Evolutionary conservation across 2,888 invertebrate genomes (phyloP), one percentile per base, ranked within the genome.

Genomic region (Chirona hameri): DNA sequence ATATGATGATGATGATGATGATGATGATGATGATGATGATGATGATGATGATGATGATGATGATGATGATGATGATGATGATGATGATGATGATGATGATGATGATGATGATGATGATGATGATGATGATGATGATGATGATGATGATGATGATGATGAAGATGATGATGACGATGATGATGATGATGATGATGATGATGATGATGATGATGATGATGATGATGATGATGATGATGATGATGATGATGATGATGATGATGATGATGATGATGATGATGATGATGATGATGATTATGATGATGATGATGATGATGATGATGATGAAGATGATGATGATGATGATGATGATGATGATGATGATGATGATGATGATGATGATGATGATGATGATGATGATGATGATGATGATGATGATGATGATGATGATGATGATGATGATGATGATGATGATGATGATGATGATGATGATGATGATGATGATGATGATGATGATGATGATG

Each of bases 401-500:
- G 65, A 65, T 65, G 65, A 65, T 65, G 65, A 65, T 65, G 65
- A 65, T 65, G 65, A 65, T 65, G 65, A 65, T 65, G 65, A 65
- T 65, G 65, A 65, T 65, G 65, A 65, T 65, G 65, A 65, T 65
- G 65, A 65, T 29, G 31, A 29, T 79, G 79, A 79, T 29, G 79
- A n/a, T 29, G 79, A n/a, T 29, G 31, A n/a, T 29, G 79, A n/a
- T 29, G n/a, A 79, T 79, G 79, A 29, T 29, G 31, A 29, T 79
- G 79, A n/a, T 79, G 79, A n/a, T 79, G 79, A n/a, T 29, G 31
- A n/a, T 79, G 79, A 79, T 29, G 31, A 79, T 79, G 79, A 29
- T 29, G 31, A 79, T 79, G 79, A 79, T 29, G n/a, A 79, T 79
- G 79, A 79, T 29, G 31, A n/a, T 29, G 31, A 79, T 29, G 31